Base-by-base conservation (phyloP, 1,140 invertebrate genomes). In the Parasteatoda tepidariorum region DNA sequence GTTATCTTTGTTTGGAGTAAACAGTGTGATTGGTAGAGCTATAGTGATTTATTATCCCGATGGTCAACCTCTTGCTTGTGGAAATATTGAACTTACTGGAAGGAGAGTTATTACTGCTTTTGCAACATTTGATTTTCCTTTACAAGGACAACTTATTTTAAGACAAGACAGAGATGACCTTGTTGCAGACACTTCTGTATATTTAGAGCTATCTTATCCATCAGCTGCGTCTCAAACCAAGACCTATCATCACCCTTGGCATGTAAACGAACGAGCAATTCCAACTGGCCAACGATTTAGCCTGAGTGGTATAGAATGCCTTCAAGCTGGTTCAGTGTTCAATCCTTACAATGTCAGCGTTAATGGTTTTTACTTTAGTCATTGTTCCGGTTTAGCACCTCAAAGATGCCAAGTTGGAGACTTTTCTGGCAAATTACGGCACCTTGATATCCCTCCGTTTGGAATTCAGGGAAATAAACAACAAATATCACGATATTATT, bases 381-480 rank as follows among this genome's bases (percentile, higher is more conserved):
- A 87, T 57, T 90, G 89, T 86, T 86, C 54, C 13, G 28, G 84
- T 3, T 57, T 84, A 6, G 95, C 96, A 87, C 96, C 95, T 0
- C 88, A 97, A 28, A 90, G 96, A 6, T 98, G 97, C 89, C 94
- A 97, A 87, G 93, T 97, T 5, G 97, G 97, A 0, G 97, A 98
- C 89, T 89, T 97, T 67, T 95, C 95, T 0, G 92, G 94, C 0
- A 92, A 97, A 76, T 88, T 97, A 31, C 95, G 95, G 1, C 93
- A 94, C 0, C 96, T 98, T 83, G 93, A 94, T 86, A 91, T 98
- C 54, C 85, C 84, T n/a, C 81, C 84, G 11, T 87, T 86, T 61
- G 75, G 78, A 30, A 62, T 85, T 4, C 64, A 67, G 41, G 76
- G 70, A 5, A 76, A 82, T 48, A 67, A 82, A 33, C 81, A 84